Percentiles rank a stretch among this genome's conserved stretches.
Conservation (phyloP, 2,113 vertebrate species). For the Oenanthe oenanthe region DNA sequence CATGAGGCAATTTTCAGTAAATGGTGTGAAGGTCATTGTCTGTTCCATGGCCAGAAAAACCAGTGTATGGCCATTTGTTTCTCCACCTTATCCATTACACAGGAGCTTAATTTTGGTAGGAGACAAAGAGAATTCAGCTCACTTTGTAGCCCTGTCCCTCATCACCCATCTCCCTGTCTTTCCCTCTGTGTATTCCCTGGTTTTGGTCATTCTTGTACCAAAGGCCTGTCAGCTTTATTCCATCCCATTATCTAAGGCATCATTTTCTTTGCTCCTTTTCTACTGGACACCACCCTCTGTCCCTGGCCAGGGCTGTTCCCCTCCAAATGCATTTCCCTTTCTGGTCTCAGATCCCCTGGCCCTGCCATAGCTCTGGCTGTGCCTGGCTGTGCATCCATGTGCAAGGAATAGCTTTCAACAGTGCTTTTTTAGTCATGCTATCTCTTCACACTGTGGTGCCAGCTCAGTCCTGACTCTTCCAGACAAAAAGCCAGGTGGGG, state of each 20-base stretch:
- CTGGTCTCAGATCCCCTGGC: background rate
- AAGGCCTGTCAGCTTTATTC: background rate
- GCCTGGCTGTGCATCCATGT: background rate
- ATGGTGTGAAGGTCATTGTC: background rate
- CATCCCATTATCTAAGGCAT: background rate
- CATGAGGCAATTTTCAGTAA: background rate
- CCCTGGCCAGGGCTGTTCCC: rapidly evolving
- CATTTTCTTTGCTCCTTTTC: background rate
- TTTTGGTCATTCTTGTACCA: background rate
- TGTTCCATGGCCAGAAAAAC: background rate
- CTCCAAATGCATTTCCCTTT: background rate
- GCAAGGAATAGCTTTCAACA: background rate
- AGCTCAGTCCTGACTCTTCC: background rate
- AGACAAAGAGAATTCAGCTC: background rate
- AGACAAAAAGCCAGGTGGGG: background rate
- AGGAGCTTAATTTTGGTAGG: background rate
- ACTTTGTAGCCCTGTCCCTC: background rate
- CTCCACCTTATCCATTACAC: background rate
- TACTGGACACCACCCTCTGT: background rate
- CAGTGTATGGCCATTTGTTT: rapidly evolving
- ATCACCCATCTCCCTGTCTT: background rate
- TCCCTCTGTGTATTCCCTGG: background rate
- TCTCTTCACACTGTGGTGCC: background rate
- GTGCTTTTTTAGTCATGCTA: background rate
- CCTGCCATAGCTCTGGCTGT: background rate